These are phyloP conservation scores for Ormyrus nitidulus DNA, from an alignment of 2,888 invertebrate species.

Conservation along the genomic window DNA sequence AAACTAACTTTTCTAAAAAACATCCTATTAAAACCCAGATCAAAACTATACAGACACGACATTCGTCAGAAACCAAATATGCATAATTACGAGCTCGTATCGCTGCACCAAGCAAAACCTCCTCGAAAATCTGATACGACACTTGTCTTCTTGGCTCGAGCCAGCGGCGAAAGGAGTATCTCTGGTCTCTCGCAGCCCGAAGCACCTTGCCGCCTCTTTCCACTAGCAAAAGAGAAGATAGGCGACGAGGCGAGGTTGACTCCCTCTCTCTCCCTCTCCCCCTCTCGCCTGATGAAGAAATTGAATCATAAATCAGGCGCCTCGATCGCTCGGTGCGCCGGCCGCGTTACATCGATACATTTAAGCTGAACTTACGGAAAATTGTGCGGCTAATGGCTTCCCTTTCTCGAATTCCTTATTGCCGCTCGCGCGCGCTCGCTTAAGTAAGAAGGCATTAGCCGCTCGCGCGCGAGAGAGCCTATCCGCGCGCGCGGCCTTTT, in stretches of 20 bases:
- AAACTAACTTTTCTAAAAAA: too few species aligned
- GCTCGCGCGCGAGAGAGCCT: neutral
- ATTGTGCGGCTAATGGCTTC: slow-evolving; percentile 52
- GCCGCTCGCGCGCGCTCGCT: neutral
- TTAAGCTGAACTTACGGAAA: slow-evolving; percentile 49
- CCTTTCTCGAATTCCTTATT: slow-evolving; percentile 49
- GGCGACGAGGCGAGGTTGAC: slow-evolving; percentile 49
- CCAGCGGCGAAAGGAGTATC: slow-evolving; percentile 7
- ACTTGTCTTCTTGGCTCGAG: neutral
- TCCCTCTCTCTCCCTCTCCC: slow-evolving; percentile 8
- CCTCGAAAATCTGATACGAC: too few species aligned
- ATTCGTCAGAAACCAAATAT: too few species aligned
- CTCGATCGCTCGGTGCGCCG: slow-evolving; percentile 44
- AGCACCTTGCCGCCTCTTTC: neutral
- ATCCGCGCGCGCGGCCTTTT: neutral
- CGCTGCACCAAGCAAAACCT: too few species aligned
- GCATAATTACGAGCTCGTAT: too few species aligned
- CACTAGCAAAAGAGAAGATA: slow-evolving; percentile 32
- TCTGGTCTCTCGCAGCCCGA: slow-evolving; percentile 14
- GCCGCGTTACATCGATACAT: slow-evolving; percentile 42
- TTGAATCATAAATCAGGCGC: slow-evolving; percentile 65
- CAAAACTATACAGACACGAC: too few species aligned
- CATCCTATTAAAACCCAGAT: too few species aligned
- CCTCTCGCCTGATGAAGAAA: slow-evolving; percentile 60
- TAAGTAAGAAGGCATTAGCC: slow-evolving; percentile 50